Percentiles rank a stretch among this genome's conserved stretches.
These are phyloP conservation scores for Climacteris rufus DNA, from an alignment of 2,113 vertebrate genomes.

Conservation along the genomic window DNA sequence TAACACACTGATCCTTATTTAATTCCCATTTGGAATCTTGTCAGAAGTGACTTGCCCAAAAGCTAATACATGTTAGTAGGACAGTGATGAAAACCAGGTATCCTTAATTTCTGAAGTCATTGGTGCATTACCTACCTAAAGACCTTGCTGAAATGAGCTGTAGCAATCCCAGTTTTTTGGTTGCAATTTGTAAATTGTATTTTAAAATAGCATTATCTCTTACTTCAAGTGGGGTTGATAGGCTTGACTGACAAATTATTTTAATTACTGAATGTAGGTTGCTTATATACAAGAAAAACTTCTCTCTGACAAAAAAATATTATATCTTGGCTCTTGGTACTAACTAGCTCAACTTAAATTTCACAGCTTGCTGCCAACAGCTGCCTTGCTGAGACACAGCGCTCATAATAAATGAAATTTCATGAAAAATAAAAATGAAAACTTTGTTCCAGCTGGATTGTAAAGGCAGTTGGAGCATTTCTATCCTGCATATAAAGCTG, in stretches of 20 bases:
- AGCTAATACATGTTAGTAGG: not conserved
- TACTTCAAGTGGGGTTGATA: not conserved
- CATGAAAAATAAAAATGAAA: constrained; percentile 60
- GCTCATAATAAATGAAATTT: constrained; percentile 62
- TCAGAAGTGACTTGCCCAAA: not conserved
- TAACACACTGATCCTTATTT: not conserved
- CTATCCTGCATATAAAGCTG: constrained; percentile 27
- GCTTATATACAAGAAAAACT: not conserved
- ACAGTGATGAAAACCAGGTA: not conserved
- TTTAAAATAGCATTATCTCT: not conserved
- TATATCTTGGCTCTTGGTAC: constrained; percentile 49
- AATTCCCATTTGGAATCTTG: not conserved
- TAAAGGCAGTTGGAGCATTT: constrained; percentile 47
- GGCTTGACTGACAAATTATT: not conserved
- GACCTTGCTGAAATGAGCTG: not conserved
- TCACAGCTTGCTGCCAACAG: constrained; percentile 67
- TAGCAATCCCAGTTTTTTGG: not conserved
- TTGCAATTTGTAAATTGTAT: not conserved
- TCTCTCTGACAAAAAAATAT: constrained; percentile 58
- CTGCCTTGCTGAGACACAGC: constrained; percentile 59
- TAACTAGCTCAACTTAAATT: constrained; percentile 65
- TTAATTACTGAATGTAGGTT: constrained; percentile 28
- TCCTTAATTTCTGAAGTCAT: not conserved
- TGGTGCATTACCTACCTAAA: not conserved
- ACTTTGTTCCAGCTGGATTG: constrained; percentile 63